Evolutionary conservation across 2,797 vertebrate genomes (phyloP).

Genomic region (Phrynocephalus forsythii): DNA sequence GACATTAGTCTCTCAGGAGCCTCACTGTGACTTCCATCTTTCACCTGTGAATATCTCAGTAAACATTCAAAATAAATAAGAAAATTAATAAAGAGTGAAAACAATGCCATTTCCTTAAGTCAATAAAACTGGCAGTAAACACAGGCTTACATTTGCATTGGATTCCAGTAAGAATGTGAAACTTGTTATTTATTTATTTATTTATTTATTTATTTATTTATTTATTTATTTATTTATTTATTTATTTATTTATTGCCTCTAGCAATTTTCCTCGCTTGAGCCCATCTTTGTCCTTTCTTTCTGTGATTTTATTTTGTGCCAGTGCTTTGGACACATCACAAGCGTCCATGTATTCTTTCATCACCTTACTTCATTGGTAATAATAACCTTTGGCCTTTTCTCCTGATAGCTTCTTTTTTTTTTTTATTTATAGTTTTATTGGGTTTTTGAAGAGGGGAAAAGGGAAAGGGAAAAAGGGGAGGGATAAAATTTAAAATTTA

Average conservation of each 20-base stretch:
- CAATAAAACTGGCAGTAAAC: not conserved
- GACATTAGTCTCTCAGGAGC: not conserved
- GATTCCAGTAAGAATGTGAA: not conserved
- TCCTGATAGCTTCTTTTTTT: not conserved
- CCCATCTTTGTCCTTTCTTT: slow-evolving; percentile 8
- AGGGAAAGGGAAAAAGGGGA: no score
- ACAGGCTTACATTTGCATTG: not conserved
- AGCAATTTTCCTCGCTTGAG: not conserved
- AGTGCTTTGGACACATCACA: slow-evolving; percentile 16
- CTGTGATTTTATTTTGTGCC: not conserved
- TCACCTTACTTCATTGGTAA: not conserved
- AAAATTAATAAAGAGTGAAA: not conserved
- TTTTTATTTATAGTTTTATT: no score
- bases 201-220: not conserved
- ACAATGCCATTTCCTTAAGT: slow-evolving; percentile 5
- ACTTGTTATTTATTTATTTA: not conserved
- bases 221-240: slow-evolving; percentile 5
- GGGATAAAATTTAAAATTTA: no score
- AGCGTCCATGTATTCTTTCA: not conserved
- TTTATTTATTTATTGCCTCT: not conserved
- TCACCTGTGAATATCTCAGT: not conserved
- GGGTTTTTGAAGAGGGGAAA: no score
- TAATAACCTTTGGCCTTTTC: slow-evolving; percentile 21
- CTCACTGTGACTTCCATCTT: slow-evolving; percentile 13
- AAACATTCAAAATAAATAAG: not conserved